These are phyloP conservation scores for Toxostoma redivivum DNA, from an alignment of 2,113 vertebrate species.

Conservation along the genomic window DNA sequence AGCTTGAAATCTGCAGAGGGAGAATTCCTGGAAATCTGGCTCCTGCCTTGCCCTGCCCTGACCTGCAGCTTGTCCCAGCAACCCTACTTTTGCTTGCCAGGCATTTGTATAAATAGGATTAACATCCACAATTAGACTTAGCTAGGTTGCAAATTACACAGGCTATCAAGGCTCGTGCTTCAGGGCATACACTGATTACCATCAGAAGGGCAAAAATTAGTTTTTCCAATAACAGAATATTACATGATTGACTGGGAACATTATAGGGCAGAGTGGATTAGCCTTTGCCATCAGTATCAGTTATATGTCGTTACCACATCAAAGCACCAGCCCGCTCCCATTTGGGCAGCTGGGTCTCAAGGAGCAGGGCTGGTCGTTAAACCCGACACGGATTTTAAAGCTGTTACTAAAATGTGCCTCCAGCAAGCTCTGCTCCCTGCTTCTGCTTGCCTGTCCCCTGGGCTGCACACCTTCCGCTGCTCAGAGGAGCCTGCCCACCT, in stretches of 20 bases:
- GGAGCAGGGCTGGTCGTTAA: neutral
- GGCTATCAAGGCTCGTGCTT: constrained; percentile 41
- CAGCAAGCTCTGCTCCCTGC: neutral
- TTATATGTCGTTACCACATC: constrained; percentile 19
- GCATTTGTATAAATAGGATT: constrained; percentile 58
- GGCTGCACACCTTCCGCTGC: neutral
- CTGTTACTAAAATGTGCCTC: neutral
- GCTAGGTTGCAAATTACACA: constrained; percentile 51
- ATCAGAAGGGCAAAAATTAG: constrained; percentile 46
- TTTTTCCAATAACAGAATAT: constrained; percentile 53
- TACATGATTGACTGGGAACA: constrained; percentile 47
- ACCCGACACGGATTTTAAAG: neutral
- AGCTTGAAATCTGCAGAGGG: neutral
- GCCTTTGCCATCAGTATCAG: constrained; percentile 40
- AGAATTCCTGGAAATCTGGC: neutral
- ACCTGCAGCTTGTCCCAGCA: neutral
- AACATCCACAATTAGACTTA: constrained; percentile 57
- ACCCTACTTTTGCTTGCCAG: constrained; percentile 12
- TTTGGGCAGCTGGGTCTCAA: neutral
- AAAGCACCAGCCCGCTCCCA: neutral
- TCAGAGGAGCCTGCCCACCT: neutral
- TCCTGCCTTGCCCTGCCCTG: neutral
- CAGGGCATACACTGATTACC: constrained; percentile 35
- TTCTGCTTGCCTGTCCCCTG: neutral
- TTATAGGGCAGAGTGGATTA: constrained; percentile 39